Base-by-base conservation (phyloP, 2,888 invertebrate species). In the Orthosia incerta region DNA sequence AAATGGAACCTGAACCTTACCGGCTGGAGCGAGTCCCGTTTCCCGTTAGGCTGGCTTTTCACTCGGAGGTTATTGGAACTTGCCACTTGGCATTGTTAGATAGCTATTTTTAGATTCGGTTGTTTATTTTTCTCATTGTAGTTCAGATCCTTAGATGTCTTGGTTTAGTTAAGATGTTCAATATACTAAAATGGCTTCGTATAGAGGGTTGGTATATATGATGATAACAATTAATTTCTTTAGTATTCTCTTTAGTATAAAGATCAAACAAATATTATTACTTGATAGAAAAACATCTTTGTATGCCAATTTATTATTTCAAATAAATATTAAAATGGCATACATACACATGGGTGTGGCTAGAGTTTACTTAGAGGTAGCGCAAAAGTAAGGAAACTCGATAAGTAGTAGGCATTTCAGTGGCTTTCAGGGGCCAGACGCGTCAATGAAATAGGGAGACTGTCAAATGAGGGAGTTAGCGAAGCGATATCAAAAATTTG, bases 1-100 rank as follows among this genome's bases (percentile, higher is more conserved):
- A 92, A 91, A 90, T 86, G 79, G 81, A 78, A 82, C 80, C 74
- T 68, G 80, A 84, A 83, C 64, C 61, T 80, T 82, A 86, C 84
- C 83, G 81, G 86, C 71, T 82, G 79, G 82, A 82, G 82, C 76
- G 64, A 48, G 70, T 72, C 74, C 72, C 67, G 76, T 80, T 82
- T 84, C 80, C 86, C 86, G 86, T 86, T 84, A 82, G 50, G 1
- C 72, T 71, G 57, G 74, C 78, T 82, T 87, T 80, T 82, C 80
- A 76, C 72, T n/a, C 51, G 4, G 57, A 67, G 75, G 53, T 74
- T 71, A 45, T 71, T 67, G 79, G 55, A 78, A 57, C 79, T 66
- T 69, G 46, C 31, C 57, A 59, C 62, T 76, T 67, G 50, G 48
- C 63, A 64, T 64, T 77, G 67, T 67, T 82, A 50, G 46, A 45